Evolutionary conservation across 1,140 invertebrate genomes (phyloP).

Genomic region (Leptopilina boulardi): DNA sequence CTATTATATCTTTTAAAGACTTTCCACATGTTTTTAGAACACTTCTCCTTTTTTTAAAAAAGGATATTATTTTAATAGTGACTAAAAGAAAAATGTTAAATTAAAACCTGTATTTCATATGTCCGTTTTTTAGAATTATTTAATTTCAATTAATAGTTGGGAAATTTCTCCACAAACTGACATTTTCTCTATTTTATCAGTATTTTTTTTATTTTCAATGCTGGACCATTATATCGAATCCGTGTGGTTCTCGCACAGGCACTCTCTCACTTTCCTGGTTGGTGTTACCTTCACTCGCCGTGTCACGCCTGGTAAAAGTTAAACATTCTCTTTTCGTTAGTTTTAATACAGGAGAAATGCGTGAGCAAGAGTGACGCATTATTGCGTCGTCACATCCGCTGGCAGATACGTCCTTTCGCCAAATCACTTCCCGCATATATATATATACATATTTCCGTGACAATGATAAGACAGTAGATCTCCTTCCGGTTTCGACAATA

Average conservation of each 20-base stretch:
- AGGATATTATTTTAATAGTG: no score
- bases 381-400: slow-evolving; percentile 37
- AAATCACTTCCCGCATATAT: slow-evolving; percentile 11
- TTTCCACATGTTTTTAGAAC: no score
- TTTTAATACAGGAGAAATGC: slow-evolving; percentile 35
- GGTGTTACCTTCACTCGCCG: slow-evolving; percentile 8
- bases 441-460: slow-evolving; percentile 1
- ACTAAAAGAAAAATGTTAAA: no score
- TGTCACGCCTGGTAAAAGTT: slow-evolving; percentile 3
- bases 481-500: background rate
- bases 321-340: slow-evolving; percentile 17
- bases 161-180: background rate
- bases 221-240: background rate
- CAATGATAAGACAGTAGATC: background rate
- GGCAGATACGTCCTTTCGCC: slow-evolving; percentile 12
- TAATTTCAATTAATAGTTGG: background rate
- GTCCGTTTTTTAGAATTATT: background rate
- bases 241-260: background rate
- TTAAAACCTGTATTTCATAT: background rate
- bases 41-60: no score
- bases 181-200: background rate
- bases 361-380: slow-evolving; percentile 37
- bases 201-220: background rate
- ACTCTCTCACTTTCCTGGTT: background rate
- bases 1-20: background rate